phyloP scores from a whole-genome alignment of 2,113 vertebrate species.

The Speoplatyrhinus poulsoni region DNA sequence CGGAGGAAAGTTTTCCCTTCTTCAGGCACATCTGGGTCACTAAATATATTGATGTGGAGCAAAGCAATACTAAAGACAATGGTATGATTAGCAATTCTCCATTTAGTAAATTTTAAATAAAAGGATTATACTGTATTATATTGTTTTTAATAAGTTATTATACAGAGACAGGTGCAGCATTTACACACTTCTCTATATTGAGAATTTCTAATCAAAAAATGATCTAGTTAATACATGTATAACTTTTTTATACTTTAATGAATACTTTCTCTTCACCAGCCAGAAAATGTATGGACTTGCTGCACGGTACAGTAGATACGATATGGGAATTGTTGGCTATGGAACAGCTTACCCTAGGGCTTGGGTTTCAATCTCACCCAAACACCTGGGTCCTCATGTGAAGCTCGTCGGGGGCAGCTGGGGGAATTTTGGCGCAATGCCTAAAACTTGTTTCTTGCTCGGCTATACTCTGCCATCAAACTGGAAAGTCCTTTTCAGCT shows the following conservation, averaged over 20 bases:
- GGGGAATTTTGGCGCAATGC: conserved; percentile 45
- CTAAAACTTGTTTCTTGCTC: conserved; percentile 57
- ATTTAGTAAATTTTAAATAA: too few species aligned
- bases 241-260: conserved; percentile 26
- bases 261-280: conserved; percentile 15
- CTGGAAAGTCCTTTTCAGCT: conserved; percentile 64
- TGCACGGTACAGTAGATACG: conserved; percentile 39
- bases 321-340: conserved; percentile 31
- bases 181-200: not conserved
- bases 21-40: too few species aligned
- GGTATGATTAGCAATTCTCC: too few species aligned
- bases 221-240: conserved; percentile 1
- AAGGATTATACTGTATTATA: too few species aligned
- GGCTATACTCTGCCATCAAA: conserved; percentile 56
- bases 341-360: conserved; percentile 57
- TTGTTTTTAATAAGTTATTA: too few species aligned
- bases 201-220: conserved; percentile 5
- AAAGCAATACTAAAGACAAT: too few species aligned
- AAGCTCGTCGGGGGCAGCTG: conserved; percentile 64
- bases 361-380: conserved; percentile 64
- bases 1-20: too few species aligned
- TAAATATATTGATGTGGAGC: too few species aligned
- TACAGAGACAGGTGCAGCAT: not conserved
- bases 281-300: conserved; percentile 10
- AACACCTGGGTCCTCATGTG: conserved; percentile 70